Evolutionary conservation across 1,140 invertebrate genomes (phyloP), one percentile per base, ranked within the genome.

Genomic region (Hetaerina americana): DNA sequence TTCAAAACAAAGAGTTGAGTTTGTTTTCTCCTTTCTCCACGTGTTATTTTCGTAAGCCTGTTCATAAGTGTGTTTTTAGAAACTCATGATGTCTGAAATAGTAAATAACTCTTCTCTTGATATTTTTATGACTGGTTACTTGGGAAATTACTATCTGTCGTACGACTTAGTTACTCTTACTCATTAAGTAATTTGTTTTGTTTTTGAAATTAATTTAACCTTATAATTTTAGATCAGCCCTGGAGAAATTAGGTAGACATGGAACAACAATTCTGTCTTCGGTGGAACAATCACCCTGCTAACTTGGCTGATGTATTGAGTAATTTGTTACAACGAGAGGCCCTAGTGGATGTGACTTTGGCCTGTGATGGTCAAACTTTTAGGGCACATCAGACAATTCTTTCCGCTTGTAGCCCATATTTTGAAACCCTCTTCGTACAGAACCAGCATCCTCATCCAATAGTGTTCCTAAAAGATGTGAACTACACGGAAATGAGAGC

Each of bases 231-330:
- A n/a, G n/a, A n/a, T n/a, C 40, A 1, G 40, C 15, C 40, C 10
- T 10, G 40, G 40, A 5, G 15, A 57, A 5, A 40, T 5, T n/a
- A n/a, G n/a, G 27, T 5, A 71, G 27, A 28, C 18, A 92, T 93
- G 90, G 92, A 94, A 86, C 93, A 94, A 87, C 92, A 95, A 86
- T 96, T 94, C 85, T 94, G 92, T 84, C 88, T 96, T 80, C 89
- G 92, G 81, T 96, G 93, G 93, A 94, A 94, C 86, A 95, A 95
- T 85, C 93, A 95, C 85, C 92, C 90, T 79, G 88, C 86, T 81
- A 94, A 94, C 84, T 85, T 95, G 80, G 93, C 92, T 77, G 91
- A 92, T 84, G 92, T 94, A 78, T 85, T 94, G 77, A 92, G 90
- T 79, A 92, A 90, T 76, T 85, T 94, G 78, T 84, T 94, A 77